Evolutionary conservation across 2,888 invertebrate species (phyloP).

Genomic region (Cephus runcator): DNA sequence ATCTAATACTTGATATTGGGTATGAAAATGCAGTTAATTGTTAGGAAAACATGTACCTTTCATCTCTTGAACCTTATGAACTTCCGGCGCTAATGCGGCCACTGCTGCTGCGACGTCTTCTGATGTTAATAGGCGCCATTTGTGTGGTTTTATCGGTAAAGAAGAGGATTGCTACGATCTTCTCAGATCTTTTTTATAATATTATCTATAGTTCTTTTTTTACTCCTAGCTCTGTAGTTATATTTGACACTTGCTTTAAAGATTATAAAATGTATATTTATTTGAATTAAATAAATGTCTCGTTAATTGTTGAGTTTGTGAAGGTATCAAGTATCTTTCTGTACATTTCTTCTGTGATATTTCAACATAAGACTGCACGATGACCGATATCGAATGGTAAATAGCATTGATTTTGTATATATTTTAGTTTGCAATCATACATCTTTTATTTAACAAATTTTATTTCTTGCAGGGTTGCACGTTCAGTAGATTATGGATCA

Average conservation of each 20-base stretch:
- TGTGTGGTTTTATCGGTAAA: neutral
- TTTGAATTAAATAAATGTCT: neutral
- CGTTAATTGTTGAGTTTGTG: neutral
- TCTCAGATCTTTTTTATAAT: neutral
- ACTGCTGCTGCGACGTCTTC: neutral
- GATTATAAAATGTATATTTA: neutral
- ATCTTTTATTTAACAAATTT: neutral
- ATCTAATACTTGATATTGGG: too few species aligned
- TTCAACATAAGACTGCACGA: conserved; percentile 21
- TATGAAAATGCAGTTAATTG: neutral
- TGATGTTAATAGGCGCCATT: neutral
- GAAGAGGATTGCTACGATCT: neutral
- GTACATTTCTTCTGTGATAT: neutral
- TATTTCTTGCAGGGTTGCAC: conserved; percentile 45
- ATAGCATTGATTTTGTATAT: conserved; percentile 9
- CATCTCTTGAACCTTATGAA: neutral
- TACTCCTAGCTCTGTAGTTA: neutral
- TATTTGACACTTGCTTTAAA: neutral
- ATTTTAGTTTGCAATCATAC: neutral
- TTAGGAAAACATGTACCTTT: neutral
- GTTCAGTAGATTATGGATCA: conserved; percentile 42
- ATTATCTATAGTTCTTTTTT: neutral
- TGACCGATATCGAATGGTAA: conserved; percentile 53
- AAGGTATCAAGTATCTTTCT: neutral
- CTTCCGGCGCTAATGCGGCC: neutral